Percentiles rank a stretch among this genome's conserved stretches.
Evolutionary conservation across 2,113 vertebrate species (phyloP).

Genomic region (Prunella himalayana): DNA sequence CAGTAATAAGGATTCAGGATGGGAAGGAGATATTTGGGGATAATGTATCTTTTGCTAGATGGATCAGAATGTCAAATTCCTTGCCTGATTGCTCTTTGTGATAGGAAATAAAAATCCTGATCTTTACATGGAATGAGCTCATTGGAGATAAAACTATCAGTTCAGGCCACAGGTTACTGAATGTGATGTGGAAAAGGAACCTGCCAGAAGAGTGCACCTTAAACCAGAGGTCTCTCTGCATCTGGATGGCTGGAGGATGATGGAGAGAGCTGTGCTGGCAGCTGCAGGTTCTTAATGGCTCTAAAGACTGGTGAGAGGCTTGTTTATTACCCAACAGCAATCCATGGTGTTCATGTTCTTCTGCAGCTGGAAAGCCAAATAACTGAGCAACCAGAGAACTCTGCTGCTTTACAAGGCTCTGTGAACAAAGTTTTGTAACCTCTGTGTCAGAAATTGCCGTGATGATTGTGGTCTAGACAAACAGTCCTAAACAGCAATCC

Average conservation of each 20-base stretch:
- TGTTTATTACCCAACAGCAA: neutral
- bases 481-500: neutral
- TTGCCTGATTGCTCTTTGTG: neutral
- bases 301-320: neutral
- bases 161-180: neutral
- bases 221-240: neutral
- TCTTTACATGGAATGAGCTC: neutral
- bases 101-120: neutral
- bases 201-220: neutral
- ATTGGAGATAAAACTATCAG: neutral
- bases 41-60: neutral
- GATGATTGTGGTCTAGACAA: neutral
- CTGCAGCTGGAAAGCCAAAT: neutral
- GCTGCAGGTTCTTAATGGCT: neutral
- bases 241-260: neutral
- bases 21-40: neutral
- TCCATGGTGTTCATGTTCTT: neutral
- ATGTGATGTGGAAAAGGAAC: neutral
- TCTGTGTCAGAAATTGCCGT: neutral
- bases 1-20: constrained; percentile 1
- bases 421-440: neutral
- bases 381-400: neutral
- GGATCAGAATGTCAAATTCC: neutral
- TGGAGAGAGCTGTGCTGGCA: neutral
- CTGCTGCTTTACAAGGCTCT: neutral